Percentiles rank a stretch among this genome's conserved stretches.
phyloP scores from a whole-genome alignment of 2,113 vertebrate species.

The Ifrita kowaldi region DNA sequence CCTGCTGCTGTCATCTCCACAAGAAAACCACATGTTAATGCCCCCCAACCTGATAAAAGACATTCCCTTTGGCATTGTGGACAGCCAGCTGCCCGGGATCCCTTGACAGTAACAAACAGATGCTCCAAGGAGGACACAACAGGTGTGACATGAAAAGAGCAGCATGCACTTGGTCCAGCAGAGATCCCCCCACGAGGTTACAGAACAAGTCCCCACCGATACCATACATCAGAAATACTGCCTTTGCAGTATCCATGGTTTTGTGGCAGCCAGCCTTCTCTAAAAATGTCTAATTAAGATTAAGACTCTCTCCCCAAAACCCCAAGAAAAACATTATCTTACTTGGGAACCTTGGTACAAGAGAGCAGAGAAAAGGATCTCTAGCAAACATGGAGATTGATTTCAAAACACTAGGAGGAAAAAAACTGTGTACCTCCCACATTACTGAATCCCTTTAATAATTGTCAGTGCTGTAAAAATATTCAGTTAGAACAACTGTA shows the following conservation, averaged over 20 bases:
- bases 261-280: not conserved
- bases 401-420: not conserved
- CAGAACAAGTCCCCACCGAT: not conserved
- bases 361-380: not conserved
- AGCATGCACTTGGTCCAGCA: not conserved
- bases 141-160: not conserved
- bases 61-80: not conserved
- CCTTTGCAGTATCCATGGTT: not conserved
- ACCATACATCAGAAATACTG: not conserved
- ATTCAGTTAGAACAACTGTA: not conserved
- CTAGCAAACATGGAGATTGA: not conserved
- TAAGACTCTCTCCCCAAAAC: not conserved
- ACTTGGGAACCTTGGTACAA: not conserved
- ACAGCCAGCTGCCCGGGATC: accelerated
- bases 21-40: not conserved
- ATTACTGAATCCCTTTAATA: not conserved
- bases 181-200: not conserved
- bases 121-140: not conserved
- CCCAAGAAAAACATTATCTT: not conserved
- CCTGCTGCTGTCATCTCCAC: not conserved
- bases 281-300: not conserved
- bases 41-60: not conserved
- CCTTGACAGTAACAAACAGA: not conserved
- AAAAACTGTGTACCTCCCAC: not conserved
- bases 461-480: not conserved